A percentile compares a stretch with the other conserved stretches of the same genome.
Conservation (phyloP, 2,888 invertebrate genomes). For the Eupithecia subumbrata region DNA sequence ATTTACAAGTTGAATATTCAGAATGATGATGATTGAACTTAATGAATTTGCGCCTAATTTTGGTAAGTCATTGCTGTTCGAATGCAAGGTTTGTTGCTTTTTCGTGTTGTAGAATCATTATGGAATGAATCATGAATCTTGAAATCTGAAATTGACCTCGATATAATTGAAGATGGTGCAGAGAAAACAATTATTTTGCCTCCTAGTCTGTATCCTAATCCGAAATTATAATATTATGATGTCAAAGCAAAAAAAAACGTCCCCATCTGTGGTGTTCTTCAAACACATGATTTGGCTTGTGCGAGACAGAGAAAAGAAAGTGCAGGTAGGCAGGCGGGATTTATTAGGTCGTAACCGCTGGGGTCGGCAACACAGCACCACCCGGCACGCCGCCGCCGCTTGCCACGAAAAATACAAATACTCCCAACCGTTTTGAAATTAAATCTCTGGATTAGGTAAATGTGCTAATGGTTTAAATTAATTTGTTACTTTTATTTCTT, state of each 20-base stretch:
- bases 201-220: neutral
- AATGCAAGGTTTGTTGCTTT: neutral
- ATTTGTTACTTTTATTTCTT: conserved; percentile 5
- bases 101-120: neutral
- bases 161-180: neutral
- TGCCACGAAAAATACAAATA: conserved; percentile 43
- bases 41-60: neutral
- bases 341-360: conserved; percentile 82
- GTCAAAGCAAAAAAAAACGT: conserved; percentile 58
- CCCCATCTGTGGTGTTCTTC: conserved; percentile 60
- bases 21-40: neutral
- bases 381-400: conserved; percentile 57
- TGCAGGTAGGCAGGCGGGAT: conserved; percentile 79
- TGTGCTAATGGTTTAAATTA: conserved; percentile 1
- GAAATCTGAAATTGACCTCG: neutral
- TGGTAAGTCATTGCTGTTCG: neutral
- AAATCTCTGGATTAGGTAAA: conserved; percentile 18
- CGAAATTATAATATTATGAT: conserved; percentile 41
- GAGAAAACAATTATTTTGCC: neutral
- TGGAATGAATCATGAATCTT: too few species aligned
- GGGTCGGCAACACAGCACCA: conserved; percentile 64
- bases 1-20: neutral
- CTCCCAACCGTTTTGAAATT: conserved; percentile 22
- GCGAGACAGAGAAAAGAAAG: conserved; percentile 81
- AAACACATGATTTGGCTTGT: conserved; percentile 62